These are phyloP conservation scores for Aplodontia rufa DNA, from an alignment of 2,113 vertebrate species.

Conservation along the genomic window DNA sequence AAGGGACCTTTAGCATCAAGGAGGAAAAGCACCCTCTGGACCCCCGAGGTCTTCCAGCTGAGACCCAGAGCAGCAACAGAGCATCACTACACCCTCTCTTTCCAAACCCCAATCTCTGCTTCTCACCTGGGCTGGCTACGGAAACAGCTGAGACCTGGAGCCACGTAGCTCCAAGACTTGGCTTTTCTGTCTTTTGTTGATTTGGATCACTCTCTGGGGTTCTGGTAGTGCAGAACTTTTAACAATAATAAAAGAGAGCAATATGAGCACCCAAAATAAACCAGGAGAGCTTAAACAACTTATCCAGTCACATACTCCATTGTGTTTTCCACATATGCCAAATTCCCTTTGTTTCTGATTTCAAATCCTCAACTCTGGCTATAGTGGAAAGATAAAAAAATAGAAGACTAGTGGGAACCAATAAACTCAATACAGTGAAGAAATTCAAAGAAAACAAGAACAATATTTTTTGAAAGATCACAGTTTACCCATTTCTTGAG, in stretches of 20 bases:
- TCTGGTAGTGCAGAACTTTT: not conserved
- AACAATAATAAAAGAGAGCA: not conserved
- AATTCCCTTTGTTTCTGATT: not conserved
- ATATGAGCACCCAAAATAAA: not conserved
- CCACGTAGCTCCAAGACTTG: too few relatives aligned
- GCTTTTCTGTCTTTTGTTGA: not conserved
- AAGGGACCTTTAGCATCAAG: not conserved
- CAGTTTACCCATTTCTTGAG: not conserved
- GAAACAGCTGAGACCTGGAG: not conserved
- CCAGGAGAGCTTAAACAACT: too few relatives aligned
- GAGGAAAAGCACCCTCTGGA: not conserved
- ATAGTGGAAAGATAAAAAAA: not conserved
- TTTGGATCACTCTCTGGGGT: not conserved
- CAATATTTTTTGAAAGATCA: not conserved
- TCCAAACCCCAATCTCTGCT: not conserved
- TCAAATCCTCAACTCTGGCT: not conserved
- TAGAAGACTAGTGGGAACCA: not conserved
- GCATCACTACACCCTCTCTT: rapidly evolving
- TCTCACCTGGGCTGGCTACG: not conserved
- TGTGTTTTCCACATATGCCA: rapidly evolving
- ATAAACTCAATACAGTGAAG: not conserved
- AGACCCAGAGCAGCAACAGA: not conserved
- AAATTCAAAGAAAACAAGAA: not conserved
- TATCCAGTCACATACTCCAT: rapidly evolving
- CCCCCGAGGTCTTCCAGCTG: too few relatives aligned